These are phyloP conservation scores for Gryllus bimaculatus DNA, from an alignment of 1,140 invertebrate genomes.

Conservation along the genomic window DNA sequence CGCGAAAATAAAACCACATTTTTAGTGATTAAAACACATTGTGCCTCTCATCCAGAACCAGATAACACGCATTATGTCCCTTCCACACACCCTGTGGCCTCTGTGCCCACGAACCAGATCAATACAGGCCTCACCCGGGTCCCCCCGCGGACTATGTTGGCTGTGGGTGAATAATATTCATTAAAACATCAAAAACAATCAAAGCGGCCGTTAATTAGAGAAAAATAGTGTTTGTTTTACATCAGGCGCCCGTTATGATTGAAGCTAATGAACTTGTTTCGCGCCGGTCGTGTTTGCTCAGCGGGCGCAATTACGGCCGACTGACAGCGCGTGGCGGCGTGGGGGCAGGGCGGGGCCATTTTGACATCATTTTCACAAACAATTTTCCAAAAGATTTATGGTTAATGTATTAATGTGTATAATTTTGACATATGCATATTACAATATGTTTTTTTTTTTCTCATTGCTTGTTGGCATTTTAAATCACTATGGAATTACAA, in stretches of 20 bases:
- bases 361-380: too few species aligned
- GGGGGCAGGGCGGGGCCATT: background rate
- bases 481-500: too few species aligned
- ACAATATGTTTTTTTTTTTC: too few species aligned
- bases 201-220: slow-evolving; percentile 3
- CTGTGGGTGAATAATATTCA: background rate
- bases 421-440: too few species aligned
- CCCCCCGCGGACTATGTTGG: background rate
- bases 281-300: background rate
- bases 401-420: too few species aligned
- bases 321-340: background rate
- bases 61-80: too few species aligned
- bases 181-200: slow-evolving; percentile 6
- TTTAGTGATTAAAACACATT: too few species aligned
- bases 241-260: slow-evolving; percentile 3
- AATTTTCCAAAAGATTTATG: too few species aligned
- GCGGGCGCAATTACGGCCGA: background rate
- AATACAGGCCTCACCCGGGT: background rate
- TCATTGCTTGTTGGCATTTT: too few species aligned
- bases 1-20: too few species aligned
- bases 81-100: too few species aligned
- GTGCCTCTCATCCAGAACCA: too few species aligned
- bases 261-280: slow-evolving; percentile 4
- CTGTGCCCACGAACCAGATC: background rate
- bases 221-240: slow-evolving; percentile 6